phyloP scores from a whole-genome alignment of 2,888 invertebrate species.

The Tridacna crocea region DNA sequence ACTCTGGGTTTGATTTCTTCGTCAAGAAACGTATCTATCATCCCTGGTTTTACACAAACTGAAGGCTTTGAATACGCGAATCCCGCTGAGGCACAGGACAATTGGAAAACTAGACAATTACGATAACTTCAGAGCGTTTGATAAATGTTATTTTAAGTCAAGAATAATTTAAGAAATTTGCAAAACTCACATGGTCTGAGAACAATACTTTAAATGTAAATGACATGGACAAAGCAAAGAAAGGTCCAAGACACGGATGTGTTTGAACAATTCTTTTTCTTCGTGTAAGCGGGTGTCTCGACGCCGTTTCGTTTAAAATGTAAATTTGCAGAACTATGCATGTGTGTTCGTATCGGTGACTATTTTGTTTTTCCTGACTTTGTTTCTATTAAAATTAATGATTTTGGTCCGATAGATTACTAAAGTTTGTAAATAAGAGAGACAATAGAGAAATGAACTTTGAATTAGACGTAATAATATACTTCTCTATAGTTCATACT shows the following conservation, averaged over 20 bases:
- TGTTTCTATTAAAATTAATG: no score
- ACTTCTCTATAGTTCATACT: no score
- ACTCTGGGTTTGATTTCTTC: constrained; percentile 60
- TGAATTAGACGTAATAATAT: no score
- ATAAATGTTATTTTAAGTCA: constrained; percentile 58
- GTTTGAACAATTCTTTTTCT: neutral
- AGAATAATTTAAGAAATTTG: constrained; percentile 37
- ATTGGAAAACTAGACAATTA: constrained; percentile 60
- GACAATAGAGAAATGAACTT: no score
- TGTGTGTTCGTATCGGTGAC: neutral
- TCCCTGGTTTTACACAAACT: constrained; percentile 55
- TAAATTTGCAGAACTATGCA: neutral
- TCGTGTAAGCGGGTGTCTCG: neutral
- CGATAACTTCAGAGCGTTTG: constrained; percentile 54
- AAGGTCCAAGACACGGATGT: neutral
- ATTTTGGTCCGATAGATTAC: no score
- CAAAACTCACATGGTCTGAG: constrained; percentile 42
- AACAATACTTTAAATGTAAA: constrained; percentile 30
- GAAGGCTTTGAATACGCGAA: constrained; percentile 53
- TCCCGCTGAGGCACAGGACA: constrained; percentile 53
- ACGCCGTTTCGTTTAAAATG: neutral
- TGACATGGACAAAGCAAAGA: constrained; percentile 19
- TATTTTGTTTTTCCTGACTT: neutral
- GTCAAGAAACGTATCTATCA: constrained; percentile 59
- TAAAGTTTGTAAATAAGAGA: no score